Percentiles rank a stretch among this genome's conserved stretches.
These are phyloP conservation scores for Malurus cyaneus DNA, from an alignment of 2,113 vertebrate genomes.

Conservation along the genomic window DNA sequence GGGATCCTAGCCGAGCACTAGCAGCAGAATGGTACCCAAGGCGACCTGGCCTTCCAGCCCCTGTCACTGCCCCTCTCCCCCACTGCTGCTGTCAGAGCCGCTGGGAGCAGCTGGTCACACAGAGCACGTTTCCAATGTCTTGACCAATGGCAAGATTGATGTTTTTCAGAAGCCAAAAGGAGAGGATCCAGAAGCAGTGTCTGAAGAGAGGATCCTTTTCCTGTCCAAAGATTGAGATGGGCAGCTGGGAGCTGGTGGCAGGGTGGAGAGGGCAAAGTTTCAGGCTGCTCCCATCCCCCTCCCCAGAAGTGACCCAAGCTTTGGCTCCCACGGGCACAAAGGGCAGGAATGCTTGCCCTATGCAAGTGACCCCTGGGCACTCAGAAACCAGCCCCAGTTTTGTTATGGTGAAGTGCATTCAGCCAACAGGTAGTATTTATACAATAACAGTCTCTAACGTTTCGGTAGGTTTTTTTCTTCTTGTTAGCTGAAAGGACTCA, in stretches of 20 bases:
- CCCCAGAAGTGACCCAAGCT: neutral
- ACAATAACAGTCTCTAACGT: slow-evolving; percentile 65
- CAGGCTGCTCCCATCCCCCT: neutral
- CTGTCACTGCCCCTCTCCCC: neutral
- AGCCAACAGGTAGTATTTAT: slow-evolving; percentile 70
- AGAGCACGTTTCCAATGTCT: neutral
- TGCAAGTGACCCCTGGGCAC: neutral
- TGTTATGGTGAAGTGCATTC: slow-evolving; percentile 72
- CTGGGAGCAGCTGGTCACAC: neutral
- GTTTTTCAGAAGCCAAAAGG: slow-evolving; percentile 61
- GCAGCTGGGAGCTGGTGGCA: neutral
- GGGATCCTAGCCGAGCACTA: slow-evolving; percentile 50
- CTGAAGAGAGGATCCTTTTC: slow-evolving; percentile 42
- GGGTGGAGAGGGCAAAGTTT: neutral
- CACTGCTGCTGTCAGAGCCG: accelerated
- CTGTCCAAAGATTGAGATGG: slow-evolving; percentile 48
- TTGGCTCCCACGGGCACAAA: neutral
- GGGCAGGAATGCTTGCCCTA: neutral
- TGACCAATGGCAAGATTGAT: neutral
- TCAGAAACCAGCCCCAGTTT: slow-evolving; percentile 25
- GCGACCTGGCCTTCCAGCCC: neutral
- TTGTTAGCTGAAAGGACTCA: slow-evolving; percentile 77
- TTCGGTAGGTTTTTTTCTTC: slow-evolving; percentile 71
- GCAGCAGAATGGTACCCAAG: neutral
- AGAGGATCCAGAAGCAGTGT: slow-evolving; percentile 37